Evolutionary conservation across 2,797 vertebrate genomes (phyloP), one percentile per base, ranked within the genome.

Genomic region (Sebastes itinus): DNA sequence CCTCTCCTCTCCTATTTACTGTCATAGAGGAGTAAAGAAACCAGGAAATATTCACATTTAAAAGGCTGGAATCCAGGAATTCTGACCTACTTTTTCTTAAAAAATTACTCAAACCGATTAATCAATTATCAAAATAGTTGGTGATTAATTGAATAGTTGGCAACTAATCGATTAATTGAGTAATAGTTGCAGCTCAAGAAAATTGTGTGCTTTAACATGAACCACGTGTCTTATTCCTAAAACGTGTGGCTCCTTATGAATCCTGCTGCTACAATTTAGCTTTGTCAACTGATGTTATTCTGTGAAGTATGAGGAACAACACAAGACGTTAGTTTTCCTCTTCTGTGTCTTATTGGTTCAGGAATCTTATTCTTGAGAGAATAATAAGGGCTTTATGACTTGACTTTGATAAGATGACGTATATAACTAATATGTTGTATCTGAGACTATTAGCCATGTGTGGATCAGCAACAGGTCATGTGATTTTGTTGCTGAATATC

Each of bases 401-500:
- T 42, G 27, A 59, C 23, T 71, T 77, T 70, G 9, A 35, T 16
- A 35, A 64, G 38, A 69, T 63, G 54, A 66, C 52, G 28, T 56
- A 32, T 9, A n/a, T 75, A 59, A 72, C 10, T 63, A n/a, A 67
- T 71, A 64, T 28, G 56, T 69, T 82, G 56, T 28, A 33, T 85
- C 54, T 83, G 22, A 75, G 9, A 54, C 33, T 72, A 6, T 77
- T 27, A 61, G n/a, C 61, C 78, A 38, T 78, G 82, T 86, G 84
- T 82, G 42, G 28, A 77, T 92, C 82, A 88, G 83, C 82, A 68
- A 59, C 74, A 71, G 38, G 83, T 72, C 89, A 87, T 92, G 79
- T 93, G 92, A 80, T 78, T 28, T 74, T 66, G 23, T 66, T 59
- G 38, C 72, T 91, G 77, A 91, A 82, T 91, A 65, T 86, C 66